Percentiles rank a stretch among this genome's conserved stretches.
Conservation (phyloP, 1,140 invertebrate species). For the Camponotus pennsylvanicus region DNA sequence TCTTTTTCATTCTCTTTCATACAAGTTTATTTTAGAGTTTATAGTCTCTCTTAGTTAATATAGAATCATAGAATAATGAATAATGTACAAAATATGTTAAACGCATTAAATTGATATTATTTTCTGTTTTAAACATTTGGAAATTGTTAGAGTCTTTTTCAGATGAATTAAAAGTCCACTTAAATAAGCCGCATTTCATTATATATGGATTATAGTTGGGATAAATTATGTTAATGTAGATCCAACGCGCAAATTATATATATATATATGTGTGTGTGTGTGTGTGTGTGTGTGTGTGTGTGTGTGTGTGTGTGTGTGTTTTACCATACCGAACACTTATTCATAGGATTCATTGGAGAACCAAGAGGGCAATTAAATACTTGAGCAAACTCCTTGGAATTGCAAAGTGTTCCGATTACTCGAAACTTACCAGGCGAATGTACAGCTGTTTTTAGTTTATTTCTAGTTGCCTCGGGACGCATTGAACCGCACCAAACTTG, state of each 20-base stretch:
- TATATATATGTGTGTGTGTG: not conserved
- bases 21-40: no score
- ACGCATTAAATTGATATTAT: not conserved
- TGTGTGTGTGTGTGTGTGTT: not conserved
- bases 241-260: slow-evolving; percentile 5
- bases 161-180: not conserved
- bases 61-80: not conserved
- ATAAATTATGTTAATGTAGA: not conserved
- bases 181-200: no score
- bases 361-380: slow-evolving; percentile 90
- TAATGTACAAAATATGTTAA: not conserved
- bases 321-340: slow-evolving; percentile 95
- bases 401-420: slow-evolving; percentile 94
- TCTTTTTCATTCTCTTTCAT: no score
- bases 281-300: not conserved
- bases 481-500: slow-evolving; percentile 96
- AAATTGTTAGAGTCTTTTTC: not conserved
- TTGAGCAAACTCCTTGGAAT: slow-evolving; percentile 92
- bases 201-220: not conserved
- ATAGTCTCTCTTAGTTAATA: not conserved
- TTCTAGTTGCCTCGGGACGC: slow-evolving; percentile 93
- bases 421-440: slow-evolving; percentile 93
- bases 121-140: slow-evolving; percentile 16
- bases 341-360: slow-evolving; percentile 92
- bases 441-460: slow-evolving; percentile 92